A percentile compares a stretch with the other conserved stretches of the same genome.
phyloP scores from a whole-genome alignment of 2,797 vertebrate species.

The Pteronotus mesoamericanus region DNA sequence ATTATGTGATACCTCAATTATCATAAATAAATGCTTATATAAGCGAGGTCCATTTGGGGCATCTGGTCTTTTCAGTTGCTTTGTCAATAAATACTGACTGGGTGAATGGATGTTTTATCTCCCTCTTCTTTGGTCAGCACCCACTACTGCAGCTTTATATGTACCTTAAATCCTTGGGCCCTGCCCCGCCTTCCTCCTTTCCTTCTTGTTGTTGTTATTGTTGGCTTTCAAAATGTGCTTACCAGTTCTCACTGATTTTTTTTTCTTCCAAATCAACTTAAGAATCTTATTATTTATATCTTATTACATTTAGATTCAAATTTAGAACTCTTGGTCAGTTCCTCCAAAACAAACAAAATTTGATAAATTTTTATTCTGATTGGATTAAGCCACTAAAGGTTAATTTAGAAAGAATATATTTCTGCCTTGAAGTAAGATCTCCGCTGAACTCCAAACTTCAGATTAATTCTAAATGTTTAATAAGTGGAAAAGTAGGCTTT shows the following conservation, averaged over 20 bases:
- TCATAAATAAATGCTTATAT: neutral
- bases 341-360: neutral
- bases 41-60: neutral
- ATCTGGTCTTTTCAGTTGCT: neutral
- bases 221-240: neutral
- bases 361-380: neutral
- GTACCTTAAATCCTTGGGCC: neutral
- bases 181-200: neutral
- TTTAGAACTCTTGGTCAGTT: constrained; percentile 29
- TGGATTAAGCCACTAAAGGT: neutral
- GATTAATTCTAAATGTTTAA: constrained; percentile 22
- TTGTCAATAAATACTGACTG: constrained; percentile 30
- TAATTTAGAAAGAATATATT: constrained; percentile 11
- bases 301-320: neutral
- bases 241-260: neutral
- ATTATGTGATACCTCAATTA: neutral
- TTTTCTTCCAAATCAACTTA: constrained; percentile 1
- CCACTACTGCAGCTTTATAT: neutral
- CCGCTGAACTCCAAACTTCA: neutral
- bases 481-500: neutral
- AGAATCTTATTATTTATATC: neutral
- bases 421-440: neutral
- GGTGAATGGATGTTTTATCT: neutral
- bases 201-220: neutral
- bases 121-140: neutral